Evolutionary conservation across 2,888 invertebrate genomes (phyloP), one percentile per base, ranked within the genome.

Genomic region (Drosophila atripex): DNA sequence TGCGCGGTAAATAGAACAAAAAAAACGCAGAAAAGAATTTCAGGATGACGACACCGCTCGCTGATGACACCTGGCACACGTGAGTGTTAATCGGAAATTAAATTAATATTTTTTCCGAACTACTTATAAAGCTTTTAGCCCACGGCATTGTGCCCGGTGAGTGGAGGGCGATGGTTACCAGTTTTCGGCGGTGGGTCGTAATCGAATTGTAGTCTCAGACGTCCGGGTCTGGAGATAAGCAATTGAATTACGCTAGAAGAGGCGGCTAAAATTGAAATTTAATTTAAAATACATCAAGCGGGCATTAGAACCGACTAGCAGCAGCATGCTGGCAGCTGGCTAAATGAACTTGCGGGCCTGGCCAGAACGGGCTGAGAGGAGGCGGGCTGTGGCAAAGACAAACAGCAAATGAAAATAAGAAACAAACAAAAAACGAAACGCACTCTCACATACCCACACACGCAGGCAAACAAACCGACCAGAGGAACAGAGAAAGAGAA

Each of bases 331-430:
- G 73, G 55, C 56, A 71, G 51, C 39, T 49, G 61, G 68, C 68
- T 60, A 83, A 83, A 86, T 86, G 79, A 83, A 83, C 84, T 86
- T 85, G 85, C 76, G 76, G 71, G 71, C 70, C 73, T 12, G 18
- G 43, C 43, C 43, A 18, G 18, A 41, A n/a, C 2, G 35, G 14
- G n/a, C 35, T n/a, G n/a, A n/a, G 6, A 35, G 14, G 35, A 7
- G 35, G n/a, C 35, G 2, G 35, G 35, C 14, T 35, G 66, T 66
- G 74, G 74, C 75, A 75, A 80, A 80, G 80, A 79, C 84, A 80
- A 86, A 83, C 71, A 83, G 72, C 75, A 75, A 76, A 73, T 60
- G 55, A 51, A 38, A 58, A 60, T 45, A 61, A 64, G 41, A 39
- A 54, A 59, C 35, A 47, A 60, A 6, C 28, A 14, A 39, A 38